Conservation (phyloP, 2,888 invertebrate species). For the Podabrus alpinus region DNA sequence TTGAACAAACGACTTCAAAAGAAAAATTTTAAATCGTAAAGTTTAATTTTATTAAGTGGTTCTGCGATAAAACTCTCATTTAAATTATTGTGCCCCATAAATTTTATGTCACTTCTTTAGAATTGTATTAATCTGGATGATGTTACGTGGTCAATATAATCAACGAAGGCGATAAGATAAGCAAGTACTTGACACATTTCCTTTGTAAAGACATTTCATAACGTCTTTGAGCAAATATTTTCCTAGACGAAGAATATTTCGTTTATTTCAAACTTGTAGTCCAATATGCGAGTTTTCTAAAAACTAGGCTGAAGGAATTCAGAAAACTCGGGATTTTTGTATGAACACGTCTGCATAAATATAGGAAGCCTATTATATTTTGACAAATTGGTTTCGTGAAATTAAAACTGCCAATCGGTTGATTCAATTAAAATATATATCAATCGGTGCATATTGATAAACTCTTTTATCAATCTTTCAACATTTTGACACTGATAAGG, state of each 20-base stretch:
- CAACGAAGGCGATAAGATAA: constrained; percentile 21
- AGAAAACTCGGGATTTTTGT: background rate
- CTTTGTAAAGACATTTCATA: constrained; percentile 7
- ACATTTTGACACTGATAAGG: background rate
- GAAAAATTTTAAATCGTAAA: background rate
- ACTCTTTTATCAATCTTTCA: background rate
- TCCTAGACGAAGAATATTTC: background rate
- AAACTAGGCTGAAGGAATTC: background rate
- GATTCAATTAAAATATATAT: background rate
- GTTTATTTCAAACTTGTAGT: background rate
- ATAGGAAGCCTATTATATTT: too few relatives aligned
- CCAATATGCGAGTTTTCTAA: background rate
- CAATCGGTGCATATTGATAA: background rate
- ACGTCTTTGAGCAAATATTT: constrained; percentile 4
- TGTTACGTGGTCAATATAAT: constrained; percentile 25
- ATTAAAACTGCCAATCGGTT: background rate
- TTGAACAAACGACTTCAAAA: background rate
- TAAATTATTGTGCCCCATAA: constrained; percentile 7
- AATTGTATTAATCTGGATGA: constrained; percentile 11
- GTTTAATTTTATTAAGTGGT: constrained; percentile 12
- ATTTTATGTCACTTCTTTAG: constrained; percentile 16
- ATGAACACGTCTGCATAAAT: too few relatives aligned
- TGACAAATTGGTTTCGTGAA: background rate
- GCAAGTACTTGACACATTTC: constrained; percentile 16
- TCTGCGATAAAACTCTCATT: constrained; percentile 3